Evolutionary conservation across 2,113 vertebrate species (phyloP), one percentile per base, ranked within the genome.

Genomic region (Oryzias javanicus): DNA sequence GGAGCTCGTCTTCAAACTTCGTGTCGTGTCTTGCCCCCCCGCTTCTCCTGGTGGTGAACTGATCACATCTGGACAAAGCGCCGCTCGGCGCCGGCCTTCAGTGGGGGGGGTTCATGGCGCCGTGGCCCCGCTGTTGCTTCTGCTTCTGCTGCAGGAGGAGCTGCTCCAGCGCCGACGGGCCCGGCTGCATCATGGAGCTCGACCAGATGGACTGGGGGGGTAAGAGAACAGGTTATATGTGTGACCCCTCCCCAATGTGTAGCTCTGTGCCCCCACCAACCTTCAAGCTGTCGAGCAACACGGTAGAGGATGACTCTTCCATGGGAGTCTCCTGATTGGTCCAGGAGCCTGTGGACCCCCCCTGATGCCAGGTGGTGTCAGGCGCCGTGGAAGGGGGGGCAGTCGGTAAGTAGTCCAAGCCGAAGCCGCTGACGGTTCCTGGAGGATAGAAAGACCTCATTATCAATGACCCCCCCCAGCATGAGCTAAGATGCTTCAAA

Each of bases 141-240:
- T 98, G 96, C 72, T 99, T 98, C 92, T 99, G 97, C 92, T 99
- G 97, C 94, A 98, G 95, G 75, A 99, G 90, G 85, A 99, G 94
- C 93, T 98, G 97, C 92, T 99, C 97, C 93, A 99, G 92, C 41
- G 97, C 97, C 12, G 97, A 98, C 24, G 96, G 97, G 79, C 97
- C 97, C 3, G 97, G 95, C 76, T 95, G 97, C 97, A 98, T 97
- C 97, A 99, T 98, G 82, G 97, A 97, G 87, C 96, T 98, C 60
- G 96, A 98, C 97, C 97, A 99, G 91, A 99, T 98, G n/a, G 97
- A 98, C 97, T 99, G 72, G 0, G 12, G 56, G 14, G 19, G 25
- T 14, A 18, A 49, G 42, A 24, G 46, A 3, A 16, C 4, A 49
- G 17, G 62, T 53, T 35, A 35, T 3, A 12, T 12, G 3, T 35